Conservation (phyloP, 2,888 invertebrate species). For the Augochlorella aurata region DNA sequence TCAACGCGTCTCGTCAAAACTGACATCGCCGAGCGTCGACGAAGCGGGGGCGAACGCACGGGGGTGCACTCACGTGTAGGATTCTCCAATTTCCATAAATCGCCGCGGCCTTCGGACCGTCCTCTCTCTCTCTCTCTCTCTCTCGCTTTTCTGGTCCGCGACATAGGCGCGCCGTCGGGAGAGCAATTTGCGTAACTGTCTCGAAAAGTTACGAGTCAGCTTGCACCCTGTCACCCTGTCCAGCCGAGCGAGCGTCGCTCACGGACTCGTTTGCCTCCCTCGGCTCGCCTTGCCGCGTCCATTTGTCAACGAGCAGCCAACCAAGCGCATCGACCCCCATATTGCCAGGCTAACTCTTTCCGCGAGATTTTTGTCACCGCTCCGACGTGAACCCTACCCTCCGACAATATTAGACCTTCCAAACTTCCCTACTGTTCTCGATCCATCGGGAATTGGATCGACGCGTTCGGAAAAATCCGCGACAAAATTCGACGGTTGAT, state of each 20-base stretch:
- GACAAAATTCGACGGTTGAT: background rate
- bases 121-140: background rate
- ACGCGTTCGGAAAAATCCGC: background rate
- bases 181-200: slow-evolving; percentile 55
- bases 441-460: background rate
- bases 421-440: background rate
- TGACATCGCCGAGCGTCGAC: slow-evolving; percentile 3
- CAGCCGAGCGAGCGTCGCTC: slow-evolving; percentile 8
- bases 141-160: slow-evolving; percentile 16
- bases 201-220: slow-evolving; percentile 59
- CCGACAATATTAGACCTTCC: background rate
- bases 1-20: slow-evolving; percentile 42
- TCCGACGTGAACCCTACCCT: background rate
- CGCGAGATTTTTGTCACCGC: slow-evolving; percentile 13
- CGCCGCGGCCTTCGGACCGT: slow-evolving; percentile 34
- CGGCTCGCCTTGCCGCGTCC: slow-evolving; percentile 7
- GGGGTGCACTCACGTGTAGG: background rate
- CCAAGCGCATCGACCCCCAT: slow-evolving; percentile 7
- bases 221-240: slow-evolving; percentile 48
- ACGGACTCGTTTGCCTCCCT: slow-evolving; percentile 10
- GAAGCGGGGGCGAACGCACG: background rate
- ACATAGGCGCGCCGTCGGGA: slow-evolving; percentile 43
- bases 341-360: slow-evolving; percentile 6
- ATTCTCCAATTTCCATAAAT: slow-evolving; percentile 60
- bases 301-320: slow-evolving; percentile 32